Evolutionary conservation across 2,888 invertebrate species (phyloP).

Genomic region (Pheosia gnoma): DNA sequence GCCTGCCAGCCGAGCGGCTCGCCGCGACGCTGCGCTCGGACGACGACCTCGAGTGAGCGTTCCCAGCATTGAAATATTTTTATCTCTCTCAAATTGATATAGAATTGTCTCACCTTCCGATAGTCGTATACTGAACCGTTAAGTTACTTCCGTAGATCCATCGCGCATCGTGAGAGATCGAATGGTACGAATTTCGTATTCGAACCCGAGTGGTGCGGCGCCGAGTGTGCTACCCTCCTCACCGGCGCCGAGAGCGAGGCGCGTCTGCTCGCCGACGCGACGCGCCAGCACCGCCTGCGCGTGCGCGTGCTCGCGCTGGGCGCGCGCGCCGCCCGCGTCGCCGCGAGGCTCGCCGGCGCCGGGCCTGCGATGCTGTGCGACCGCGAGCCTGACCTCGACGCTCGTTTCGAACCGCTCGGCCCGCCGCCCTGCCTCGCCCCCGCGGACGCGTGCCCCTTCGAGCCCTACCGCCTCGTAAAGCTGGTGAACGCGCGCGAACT

Average conservation of each 20-base stretch:
- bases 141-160: background rate
- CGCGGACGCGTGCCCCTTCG: slow-evolving; percentile 59
- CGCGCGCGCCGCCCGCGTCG: slow-evolving; percentile 23
- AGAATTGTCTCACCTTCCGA: background rate
- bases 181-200: slow-evolving; percentile 76
- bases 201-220: slow-evolving; percentile 82
- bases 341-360: slow-evolving; percentile 16
- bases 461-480: slow-evolving; percentile 64
- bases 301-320: slow-evolving; percentile 40
- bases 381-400: slow-evolving; percentile 43
- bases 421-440: slow-evolving; percentile 58
- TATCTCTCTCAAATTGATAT: background rate
- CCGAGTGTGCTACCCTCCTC: slow-evolving; percentile 51
- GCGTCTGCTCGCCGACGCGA: slow-evolving; percentile 40
- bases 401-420: slow-evolving; percentile 45
- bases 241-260: slow-evolving; percentile 54
- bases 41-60: slow-evolving; percentile 12
- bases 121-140: background rate
- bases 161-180: slow-evolving; percentile 17
- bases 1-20: slow-evolving; percentile 10
- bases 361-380: slow-evolving; percentile 44
- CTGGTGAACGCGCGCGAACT: slow-evolving; percentile 58
- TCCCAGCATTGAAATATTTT: background rate
- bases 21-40: slow-evolving; percentile 4
- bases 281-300: slow-evolving; percentile 40